These are phyloP conservation scores for Cottoperca gobio DNA, from an alignment of 2,797 vertebrate genomes.

Conservation along the genomic window DNA sequence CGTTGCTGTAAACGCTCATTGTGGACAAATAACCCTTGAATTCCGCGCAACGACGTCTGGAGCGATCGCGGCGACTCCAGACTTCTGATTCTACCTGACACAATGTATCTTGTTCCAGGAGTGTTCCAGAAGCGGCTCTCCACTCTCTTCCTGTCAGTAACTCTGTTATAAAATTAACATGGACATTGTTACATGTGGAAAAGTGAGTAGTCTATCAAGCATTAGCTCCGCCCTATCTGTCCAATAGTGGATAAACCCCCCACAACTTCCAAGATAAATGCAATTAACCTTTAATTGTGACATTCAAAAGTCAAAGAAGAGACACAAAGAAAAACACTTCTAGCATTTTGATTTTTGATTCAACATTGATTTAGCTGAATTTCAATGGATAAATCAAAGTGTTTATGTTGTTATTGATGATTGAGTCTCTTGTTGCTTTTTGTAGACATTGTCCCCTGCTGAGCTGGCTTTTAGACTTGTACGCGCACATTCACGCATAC, in stretches of 20 bases:
- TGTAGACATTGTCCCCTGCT: constrained; percentile 60
- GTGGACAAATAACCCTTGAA: too few species aligned
- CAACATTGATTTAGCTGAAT: constrained; percentile 65
- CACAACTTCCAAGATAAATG: neutral
- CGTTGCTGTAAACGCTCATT: too few species aligned
- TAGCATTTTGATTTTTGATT: too few species aligned
- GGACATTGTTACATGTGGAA: neutral
- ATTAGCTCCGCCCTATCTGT: neutral
- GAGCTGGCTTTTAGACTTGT: constrained; percentile 53
- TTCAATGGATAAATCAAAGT: constrained; percentile 62
- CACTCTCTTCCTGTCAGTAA: neutral
- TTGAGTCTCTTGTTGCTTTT: constrained; percentile 59
- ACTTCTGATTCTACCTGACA: too few species aligned
- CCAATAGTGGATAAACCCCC: neutral
- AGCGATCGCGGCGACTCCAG: too few species aligned
- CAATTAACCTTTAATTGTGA: constrained; percentile 34
- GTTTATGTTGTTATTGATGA: constrained; percentile 61
- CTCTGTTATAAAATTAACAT: neutral
- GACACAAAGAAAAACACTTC: constrained; percentile 7
- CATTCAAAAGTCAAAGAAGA: constrained; percentile 16
- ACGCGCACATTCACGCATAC: neutral
- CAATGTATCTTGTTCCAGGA: too few species aligned
- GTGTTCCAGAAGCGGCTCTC: too few species aligned
- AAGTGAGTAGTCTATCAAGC: neutral
- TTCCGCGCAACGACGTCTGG: too few species aligned